Percentiles rank a stretch among this genome's conserved stretches.
Evolutionary conservation across 2,888 invertebrate species (phyloP).

Genomic region (Eilema caniola): DNA sequence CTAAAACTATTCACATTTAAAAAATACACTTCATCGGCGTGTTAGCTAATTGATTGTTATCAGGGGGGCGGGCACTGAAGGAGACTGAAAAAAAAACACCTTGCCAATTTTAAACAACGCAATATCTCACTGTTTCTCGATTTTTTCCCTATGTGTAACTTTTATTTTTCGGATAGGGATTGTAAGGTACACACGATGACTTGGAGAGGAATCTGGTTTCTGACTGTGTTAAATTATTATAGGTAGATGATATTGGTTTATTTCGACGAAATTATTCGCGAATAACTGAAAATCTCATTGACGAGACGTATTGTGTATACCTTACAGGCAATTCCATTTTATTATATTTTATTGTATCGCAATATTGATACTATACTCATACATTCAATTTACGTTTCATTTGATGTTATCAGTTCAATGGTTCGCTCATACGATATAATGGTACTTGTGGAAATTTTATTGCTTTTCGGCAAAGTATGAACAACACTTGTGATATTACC

Average conservation of each 20-base stretch:
- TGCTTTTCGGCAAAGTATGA: slow-evolving; percentile 58
- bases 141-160: not conserved
- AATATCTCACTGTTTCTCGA: too few relatives aligned
- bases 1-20: too few relatives aligned
- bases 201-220: not conserved
- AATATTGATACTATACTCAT: slow-evolving; percentile 45
- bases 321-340: slow-evolving; percentile 30
- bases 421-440: slow-evolving; percentile 50
- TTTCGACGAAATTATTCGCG: not conserved
- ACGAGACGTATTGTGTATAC: slow-evolving; percentile 5
- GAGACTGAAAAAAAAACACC: too few relatives aligned
- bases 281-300: not conserved
- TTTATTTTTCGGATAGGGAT: not conserved
- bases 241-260: not conserved
- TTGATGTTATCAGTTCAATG: slow-evolving; percentile 58
- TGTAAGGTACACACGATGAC: not conserved
- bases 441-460: slow-evolving; percentile 59
- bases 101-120: too few relatives aligned
- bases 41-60: too few relatives aligned
- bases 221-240: not conserved
- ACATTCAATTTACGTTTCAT: slow-evolving; percentile 57
- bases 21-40: too few relatives aligned
- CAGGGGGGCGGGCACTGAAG: too few relatives aligned
- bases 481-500: slow-evolving; percentile 62
- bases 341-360: slow-evolving; percentile 43